These are phyloP conservation scores for Rhinella marina DNA, from an alignment of 2,797 vertebrate species.

Conservation along the genomic window DNA sequence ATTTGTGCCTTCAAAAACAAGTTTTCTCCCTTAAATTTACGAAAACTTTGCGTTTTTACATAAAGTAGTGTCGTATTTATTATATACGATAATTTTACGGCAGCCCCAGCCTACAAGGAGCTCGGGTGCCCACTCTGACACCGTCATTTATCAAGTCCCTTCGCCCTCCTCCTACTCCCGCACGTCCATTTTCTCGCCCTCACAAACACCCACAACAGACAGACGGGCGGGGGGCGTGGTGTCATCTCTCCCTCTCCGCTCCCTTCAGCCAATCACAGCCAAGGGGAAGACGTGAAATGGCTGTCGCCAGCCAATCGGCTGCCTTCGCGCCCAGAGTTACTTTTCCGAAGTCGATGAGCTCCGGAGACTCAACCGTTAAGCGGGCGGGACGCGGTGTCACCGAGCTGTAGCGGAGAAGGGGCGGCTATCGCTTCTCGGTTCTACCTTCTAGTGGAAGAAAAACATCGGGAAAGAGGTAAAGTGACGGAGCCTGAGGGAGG, in stretches of 20 bases:
- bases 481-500: not conserved
- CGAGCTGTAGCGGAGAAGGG: not conserved
- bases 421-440: not conserved
- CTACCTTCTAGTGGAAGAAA: not conserved
- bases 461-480: not conserved
- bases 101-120: no score
- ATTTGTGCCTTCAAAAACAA: no score
- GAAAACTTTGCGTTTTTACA: no score
- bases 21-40: no score
- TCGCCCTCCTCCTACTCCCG: not conserved
- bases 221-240: not conserved
- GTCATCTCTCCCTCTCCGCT: not conserved
- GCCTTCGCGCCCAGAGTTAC: conserved; percentile 41
- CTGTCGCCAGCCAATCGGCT: conserved; percentile 13
- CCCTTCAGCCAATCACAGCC: not conserved
- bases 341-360: not conserved
- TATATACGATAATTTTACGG: no score
- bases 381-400: not conserved
- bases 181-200: conserved; percentile 6
- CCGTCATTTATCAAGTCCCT: no score
- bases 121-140: no score
- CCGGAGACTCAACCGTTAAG: conserved; percentile 6
- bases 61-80: no score
- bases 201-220: not conserved
- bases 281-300: conserved; percentile 30